Base-by-base conservation (phyloP, 2,888 invertebrate species). In the Notocelia uddmanniana region DNA sequence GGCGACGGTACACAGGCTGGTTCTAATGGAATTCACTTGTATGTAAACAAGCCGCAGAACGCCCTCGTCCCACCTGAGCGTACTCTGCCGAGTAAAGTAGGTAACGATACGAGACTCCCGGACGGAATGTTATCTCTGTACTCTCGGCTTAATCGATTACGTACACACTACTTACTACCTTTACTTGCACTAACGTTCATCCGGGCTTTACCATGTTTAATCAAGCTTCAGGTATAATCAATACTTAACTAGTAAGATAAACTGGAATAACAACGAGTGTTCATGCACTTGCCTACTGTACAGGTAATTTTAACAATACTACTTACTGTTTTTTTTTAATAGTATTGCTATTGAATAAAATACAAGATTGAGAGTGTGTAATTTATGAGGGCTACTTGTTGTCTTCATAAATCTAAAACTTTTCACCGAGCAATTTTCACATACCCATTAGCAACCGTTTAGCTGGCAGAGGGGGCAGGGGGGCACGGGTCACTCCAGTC, bases 1-100 rank as follows among this genome's bases (percentile, higher is more conserved):
- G 91, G 89, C 85, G 84, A 85, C 83, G 82, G 85, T 87, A 88
- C 88, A 90, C 87, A 87, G 85, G 87, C 84, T 84, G 89, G 87
- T 87, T 92, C 92, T 93, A 93, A 93, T 93, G 93, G 93, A 92
- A 92, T 93, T 93, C 90, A 86, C 93, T 90, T 93, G 93, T 93
- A 91, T 87, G 93, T 91, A 93, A 93, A 93, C 92, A 93, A 88
- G 89, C 90, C 89, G 84, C 90, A 85, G 83, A 84, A 82, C 86
- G 85, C 88, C 84, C 84, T 77, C 78, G 76, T 84, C 83, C 82
- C 81, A 80, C 83, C 83, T 76, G 77, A 64, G 54, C 64, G 74
- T 66, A 69, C 69, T 58, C 73, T 52, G 69, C 68, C 71, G 70
- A 58, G 68, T 71, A 74, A 73, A 74, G 68, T 74, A 63, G 58